These are phyloP conservation scores for Trachops cirrhosus DNA, from an alignment of 2,797 vertebrate species.

Conservation along the genomic window DNA sequence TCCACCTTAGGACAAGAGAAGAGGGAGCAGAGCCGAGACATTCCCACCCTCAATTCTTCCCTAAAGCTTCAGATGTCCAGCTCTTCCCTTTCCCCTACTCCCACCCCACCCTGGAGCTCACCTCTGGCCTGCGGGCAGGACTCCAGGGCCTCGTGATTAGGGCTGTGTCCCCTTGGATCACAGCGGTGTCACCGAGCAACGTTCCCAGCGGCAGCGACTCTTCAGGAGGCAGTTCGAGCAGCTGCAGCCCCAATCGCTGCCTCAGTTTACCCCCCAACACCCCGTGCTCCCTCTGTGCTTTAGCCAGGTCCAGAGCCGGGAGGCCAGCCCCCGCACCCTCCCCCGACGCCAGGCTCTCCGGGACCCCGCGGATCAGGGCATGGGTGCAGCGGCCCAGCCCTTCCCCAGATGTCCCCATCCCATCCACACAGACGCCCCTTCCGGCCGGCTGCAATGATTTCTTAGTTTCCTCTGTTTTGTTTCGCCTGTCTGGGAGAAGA, in stretches of 20 bases:
- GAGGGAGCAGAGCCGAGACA: neutral
- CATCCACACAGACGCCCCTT: conserved; percentile 57
- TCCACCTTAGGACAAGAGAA: conserved; percentile 83
- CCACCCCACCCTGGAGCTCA: conserved; percentile 57
- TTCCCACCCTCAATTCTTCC: neutral
- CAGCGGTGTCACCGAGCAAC: conserved; percentile 90
- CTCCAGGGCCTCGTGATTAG: conserved; percentile 91
- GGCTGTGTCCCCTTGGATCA: conserved; percentile 92
- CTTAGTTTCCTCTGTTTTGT: conserved; percentile 35
- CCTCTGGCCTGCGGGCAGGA: conserved; percentile 89
- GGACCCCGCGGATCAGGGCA: conserved; percentile 90
- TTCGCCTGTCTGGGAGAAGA: conserved; percentile 52
- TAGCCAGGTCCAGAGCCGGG: conserved; percentile 87
- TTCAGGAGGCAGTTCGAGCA: conserved; percentile 91
- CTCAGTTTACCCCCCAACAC: conserved; percentile 92
- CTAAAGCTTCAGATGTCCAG: neutral
- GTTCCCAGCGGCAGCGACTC: conserved; percentile 89
- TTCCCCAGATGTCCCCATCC: conserved; percentile 74
- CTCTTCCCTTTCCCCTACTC: neutral
- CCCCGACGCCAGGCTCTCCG: conserved; percentile 85
- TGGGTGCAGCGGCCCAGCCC: conserved; percentile 91
- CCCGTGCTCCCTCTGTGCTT: conserved; percentile 92
- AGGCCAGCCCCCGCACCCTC: conserved; percentile 69
- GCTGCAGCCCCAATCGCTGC: conserved; percentile 93
- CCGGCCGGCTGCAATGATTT: neutral